Conservation (phyloP, 2,113 vertebrate species). For the Syngnathus typhle region DNA sequence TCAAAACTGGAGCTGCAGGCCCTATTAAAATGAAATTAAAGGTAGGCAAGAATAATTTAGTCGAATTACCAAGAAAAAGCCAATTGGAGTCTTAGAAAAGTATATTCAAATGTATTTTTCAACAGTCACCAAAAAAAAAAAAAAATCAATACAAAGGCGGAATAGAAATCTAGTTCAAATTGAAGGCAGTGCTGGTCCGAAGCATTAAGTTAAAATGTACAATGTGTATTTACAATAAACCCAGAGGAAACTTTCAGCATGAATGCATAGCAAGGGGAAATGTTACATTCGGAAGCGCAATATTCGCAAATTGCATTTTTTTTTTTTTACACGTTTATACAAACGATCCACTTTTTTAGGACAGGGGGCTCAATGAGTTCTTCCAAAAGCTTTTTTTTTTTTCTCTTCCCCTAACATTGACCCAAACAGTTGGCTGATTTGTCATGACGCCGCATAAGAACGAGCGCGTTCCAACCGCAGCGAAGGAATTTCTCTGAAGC, state of each 20-base stretch:
- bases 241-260: not conserved
- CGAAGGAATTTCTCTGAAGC: slow-evolving; percentile 45
- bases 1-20: slow-evolving; percentile 7
- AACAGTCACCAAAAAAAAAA: slow-evolving; percentile 11
- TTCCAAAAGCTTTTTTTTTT: not conserved
- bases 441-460: slow-evolving; percentile 47
- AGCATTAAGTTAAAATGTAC: slow-evolving; percentile 22
- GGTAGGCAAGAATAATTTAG: too few species aligned
- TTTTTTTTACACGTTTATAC: not conserved
- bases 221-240: slow-evolving; percentile 11
- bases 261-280: slow-evolving; percentile 23
- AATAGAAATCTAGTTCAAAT: slow-evolving; percentile 17
- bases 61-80: not conserved
- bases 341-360: not conserved
- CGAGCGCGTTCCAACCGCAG: slow-evolving; percentile 43
- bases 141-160: slow-evolving; percentile 23
- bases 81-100: slow-evolving; percentile 22
- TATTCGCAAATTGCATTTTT: not conserved
- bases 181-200: slow-evolving; percentile 31
- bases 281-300: slow-evolving; percentile 14
- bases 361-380: not conserved
- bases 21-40: not conserved
- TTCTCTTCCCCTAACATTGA: slow-evolving; percentile 9
- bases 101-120: slow-evolving; percentile 32
- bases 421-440: slow-evolving; percentile 36